Evolutionary conservation across 2,113 vertebrate genomes (phyloP).

Genomic region (Corythornis cristatus): DNA sequence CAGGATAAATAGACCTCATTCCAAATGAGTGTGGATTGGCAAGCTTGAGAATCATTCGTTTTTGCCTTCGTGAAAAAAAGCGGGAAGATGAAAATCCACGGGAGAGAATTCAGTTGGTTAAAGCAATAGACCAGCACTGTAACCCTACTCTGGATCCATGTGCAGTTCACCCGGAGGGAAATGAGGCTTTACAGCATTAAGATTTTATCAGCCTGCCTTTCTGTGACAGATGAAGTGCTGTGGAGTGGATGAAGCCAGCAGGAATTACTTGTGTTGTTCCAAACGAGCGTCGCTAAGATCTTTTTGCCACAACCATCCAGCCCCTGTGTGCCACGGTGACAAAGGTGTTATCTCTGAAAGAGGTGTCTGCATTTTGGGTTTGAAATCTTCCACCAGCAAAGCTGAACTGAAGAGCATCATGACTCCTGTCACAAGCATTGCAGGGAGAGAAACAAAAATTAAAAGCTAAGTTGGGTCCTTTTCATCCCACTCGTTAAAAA

Average conservation of each 20-base stretch:
- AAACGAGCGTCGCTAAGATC: not conserved
- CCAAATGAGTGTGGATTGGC: conserved; percentile 40
- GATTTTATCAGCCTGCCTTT: not conserved
- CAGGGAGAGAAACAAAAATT: not conserved
- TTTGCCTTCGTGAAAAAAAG: conserved; percentile 36
- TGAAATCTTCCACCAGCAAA: not conserved
- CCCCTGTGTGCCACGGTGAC: not conserved
- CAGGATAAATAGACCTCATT: conserved; percentile 60
- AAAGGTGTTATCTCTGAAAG: not conserved
- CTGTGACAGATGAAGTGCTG: not conserved
- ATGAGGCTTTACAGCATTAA: not conserved
- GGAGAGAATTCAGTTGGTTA: conserved; percentile 38
- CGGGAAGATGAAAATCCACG: not conserved
- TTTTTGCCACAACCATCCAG: not conserved
- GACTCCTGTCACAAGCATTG: not conserved
- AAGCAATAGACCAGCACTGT: not conserved
- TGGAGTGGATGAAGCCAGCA: not conserved
- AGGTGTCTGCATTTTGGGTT: not conserved
- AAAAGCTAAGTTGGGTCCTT: not conserved
- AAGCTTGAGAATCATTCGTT: conserved; percentile 35
- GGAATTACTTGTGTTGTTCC: not conserved
- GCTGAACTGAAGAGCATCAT: not conserved
- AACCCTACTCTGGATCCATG: not conserved
- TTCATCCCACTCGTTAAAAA: not conserved
- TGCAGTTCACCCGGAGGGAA: not conserved